Conservation (phyloP, 2,888 invertebrate genomes). For the Acanthoscelides obtectus region DNA sequence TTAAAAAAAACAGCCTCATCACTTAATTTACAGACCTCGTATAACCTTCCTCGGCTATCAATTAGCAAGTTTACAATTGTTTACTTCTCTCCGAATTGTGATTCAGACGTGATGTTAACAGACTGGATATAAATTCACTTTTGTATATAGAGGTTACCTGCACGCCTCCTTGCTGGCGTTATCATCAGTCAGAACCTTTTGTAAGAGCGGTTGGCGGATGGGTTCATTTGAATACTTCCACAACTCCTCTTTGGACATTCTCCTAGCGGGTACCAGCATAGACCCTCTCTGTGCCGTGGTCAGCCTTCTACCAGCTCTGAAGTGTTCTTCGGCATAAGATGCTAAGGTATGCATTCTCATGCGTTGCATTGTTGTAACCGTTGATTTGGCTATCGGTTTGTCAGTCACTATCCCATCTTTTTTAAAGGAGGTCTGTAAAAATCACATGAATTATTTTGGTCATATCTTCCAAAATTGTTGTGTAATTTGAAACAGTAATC, state of each 20-base stretch:
- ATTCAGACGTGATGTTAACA: no score
- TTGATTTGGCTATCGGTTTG: constrained; percentile 6
- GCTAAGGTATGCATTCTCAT: constrained; percentile 78
- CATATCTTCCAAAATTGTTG: no score
- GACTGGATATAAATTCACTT: no score
- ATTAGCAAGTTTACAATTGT: no score
- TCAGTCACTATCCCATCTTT: constrained; percentile 49
- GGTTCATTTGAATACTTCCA: constrained; percentile 82
- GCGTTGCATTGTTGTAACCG: constrained; percentile 45
- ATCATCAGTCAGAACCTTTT: constrained; percentile 68
- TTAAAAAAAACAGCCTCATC: no score
- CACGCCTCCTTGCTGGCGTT: constrained; percentile 69
- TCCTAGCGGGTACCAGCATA: constrained; percentile 61
- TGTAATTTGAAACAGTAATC: no score
- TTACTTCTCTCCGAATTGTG: no score
- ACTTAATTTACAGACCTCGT: no score
- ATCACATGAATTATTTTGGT: no score
- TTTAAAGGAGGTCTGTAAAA: constrained; percentile 49
- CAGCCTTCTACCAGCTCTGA: constrained; percentile 51
- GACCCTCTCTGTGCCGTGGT: constrained; percentile 62
- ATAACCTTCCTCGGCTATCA: no score
- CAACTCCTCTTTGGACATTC: constrained; percentile 64
- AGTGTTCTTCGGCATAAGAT: constrained; percentile 78
- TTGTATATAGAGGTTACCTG: constrained; percentile 22
- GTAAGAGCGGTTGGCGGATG: constrained; percentile 75